These are phyloP conservation scores for Neotoma lepida DNA, from an alignment of 2,113 vertebrate genomes.

Conservation along the genomic window DNA sequence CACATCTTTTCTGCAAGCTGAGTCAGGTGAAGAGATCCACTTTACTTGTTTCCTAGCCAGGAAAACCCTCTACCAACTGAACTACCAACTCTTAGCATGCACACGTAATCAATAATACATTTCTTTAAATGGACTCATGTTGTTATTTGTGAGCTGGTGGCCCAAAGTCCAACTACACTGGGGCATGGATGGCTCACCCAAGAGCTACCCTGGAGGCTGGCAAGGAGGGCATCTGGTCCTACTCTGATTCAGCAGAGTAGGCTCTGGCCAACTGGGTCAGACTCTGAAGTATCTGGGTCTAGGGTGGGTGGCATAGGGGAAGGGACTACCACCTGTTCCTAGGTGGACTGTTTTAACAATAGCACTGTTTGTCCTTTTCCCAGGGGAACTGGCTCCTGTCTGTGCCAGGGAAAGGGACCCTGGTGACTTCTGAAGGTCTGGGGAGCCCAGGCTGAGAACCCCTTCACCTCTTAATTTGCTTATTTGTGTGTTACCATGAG, in stretches of 20 bases:
- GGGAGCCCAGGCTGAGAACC: not conserved
- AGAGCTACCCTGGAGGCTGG: rapidly evolving
- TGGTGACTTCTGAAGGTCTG: not conserved
- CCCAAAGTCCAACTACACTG: no score
- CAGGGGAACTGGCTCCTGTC: not conserved
- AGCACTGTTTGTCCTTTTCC: not conserved
- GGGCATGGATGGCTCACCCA: no score
- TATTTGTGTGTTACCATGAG: rapidly evolving
- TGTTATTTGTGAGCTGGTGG: no score
- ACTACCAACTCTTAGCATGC: not conserved
- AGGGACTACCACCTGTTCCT: no score
- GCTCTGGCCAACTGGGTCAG: not conserved
- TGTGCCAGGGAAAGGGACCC: not conserved
- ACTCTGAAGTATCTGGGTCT: rapidly evolving
- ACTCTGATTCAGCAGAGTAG: not conserved
- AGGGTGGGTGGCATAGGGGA: not conserved
- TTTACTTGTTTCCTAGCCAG: not conserved
- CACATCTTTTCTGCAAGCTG: not conserved
- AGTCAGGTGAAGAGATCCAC: not conserved
- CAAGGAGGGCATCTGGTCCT: not conserved
- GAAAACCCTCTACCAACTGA: not conserved
- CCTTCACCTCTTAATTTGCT: not conserved
- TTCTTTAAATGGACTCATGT: not conserved
- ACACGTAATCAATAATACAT: not conserved
- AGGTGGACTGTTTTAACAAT: not conserved